A percentile compares a stretch with the other conserved stretches of the same genome.
phyloP scores from a whole-genome alignment of 2,797 vertebrate genomes.

The Silurus aristotelis region DNA sequence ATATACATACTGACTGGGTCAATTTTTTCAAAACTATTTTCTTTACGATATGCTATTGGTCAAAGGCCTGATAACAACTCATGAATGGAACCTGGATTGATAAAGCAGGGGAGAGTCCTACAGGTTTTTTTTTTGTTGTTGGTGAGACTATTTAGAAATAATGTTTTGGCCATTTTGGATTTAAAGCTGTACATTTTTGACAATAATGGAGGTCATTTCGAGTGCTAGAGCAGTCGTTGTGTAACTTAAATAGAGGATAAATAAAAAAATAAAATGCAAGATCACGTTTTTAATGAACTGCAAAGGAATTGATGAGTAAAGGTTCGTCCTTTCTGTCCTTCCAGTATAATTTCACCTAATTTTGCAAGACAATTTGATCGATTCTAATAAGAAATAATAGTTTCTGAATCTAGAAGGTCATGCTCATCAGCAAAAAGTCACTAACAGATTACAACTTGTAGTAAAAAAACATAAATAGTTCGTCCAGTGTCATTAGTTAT shows the following conservation, averaged over 20 bases:
- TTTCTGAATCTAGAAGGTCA: neutral
- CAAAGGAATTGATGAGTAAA: neutral
- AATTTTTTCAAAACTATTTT: too few relatives aligned
- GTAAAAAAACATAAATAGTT: neutral
- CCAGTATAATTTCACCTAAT: neutral
- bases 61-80: too few relatives aligned
- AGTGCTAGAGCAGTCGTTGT: neutral
- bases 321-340: neutral
- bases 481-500: neutral
- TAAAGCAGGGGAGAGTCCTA: too few relatives aligned
- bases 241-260: neutral
- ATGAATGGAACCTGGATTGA: too few relatives aligned
- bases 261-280: neutral
- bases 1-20: too few relatives aligned
- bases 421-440: neutral
- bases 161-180: too few relatives aligned
- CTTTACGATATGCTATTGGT: too few relatives aligned
- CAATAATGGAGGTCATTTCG: constrained; percentile 7
- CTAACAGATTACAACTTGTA: neutral
- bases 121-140: too few relatives aligned
- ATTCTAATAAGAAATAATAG: neutral
- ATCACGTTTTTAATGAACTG: too few relatives aligned
- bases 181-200: neutral
- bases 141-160: too few relatives aligned
- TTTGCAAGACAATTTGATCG: neutral